phyloP scores from a whole-genome alignment of 2,113 vertebrate species.

The Eolophus roseicapilla region DNA sequence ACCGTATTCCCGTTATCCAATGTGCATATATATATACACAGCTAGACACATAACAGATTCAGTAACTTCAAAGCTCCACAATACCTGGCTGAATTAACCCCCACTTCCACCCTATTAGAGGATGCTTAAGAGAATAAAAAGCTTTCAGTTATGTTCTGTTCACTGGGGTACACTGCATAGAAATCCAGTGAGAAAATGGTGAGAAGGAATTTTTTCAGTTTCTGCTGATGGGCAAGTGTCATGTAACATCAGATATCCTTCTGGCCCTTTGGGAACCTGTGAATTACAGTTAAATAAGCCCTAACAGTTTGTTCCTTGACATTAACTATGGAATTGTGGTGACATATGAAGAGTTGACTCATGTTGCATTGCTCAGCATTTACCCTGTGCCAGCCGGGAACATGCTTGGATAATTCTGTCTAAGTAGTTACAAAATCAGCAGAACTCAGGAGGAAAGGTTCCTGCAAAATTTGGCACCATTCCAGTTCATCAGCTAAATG shows the following conservation, averaged over 20 bases:
- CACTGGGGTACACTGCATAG: not conserved
- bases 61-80: slow-evolving; percentile 1
- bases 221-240: not conserved
- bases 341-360: not conserved
- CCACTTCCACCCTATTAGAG: not conserved
- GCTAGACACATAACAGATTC: not conserved
- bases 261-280: not conserved
- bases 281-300: not conserved
- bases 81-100: not conserved
- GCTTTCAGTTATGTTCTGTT: not conserved
- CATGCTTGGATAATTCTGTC: slow-evolving; percentile 25
- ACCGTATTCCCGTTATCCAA: not conserved
- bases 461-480: not conserved
- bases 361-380: not conserved
- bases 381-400: not conserved
- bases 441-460: slow-evolving; percentile 22
- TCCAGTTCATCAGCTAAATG: not conserved
- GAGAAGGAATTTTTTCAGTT: not conserved
- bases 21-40: not conserved
- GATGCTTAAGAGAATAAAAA: not conserved
- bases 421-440: slow-evolving; percentile 7
- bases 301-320: not conserved
- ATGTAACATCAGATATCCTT: not conserved
- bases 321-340: not conserved
- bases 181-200: not conserved